phyloP scores from a whole-genome alignment of 1,140 invertebrate species.

The Sarcophaga peregrina region DNA sequence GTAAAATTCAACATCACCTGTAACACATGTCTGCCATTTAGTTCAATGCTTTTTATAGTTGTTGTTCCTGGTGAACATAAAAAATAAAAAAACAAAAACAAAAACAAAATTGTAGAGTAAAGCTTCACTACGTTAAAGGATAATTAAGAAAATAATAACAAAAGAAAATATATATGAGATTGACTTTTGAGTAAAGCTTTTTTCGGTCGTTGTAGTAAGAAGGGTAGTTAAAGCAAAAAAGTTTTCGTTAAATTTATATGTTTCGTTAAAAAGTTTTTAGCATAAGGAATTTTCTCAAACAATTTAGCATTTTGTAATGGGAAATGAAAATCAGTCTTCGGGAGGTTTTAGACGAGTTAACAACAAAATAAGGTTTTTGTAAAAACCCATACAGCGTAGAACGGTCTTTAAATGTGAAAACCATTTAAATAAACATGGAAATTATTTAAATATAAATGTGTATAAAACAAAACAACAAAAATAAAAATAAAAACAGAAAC shows the following conservation, averaged over 20 bases:
- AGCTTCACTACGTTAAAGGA: neutral
- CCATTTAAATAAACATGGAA: neutral
- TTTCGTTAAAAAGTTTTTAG: conserved; percentile 44
- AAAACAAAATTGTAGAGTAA: neutral
- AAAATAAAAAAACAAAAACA: too few species aligned
- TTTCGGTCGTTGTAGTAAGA: neutral
- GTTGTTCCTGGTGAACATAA: neutral
- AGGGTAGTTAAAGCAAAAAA: neutral
- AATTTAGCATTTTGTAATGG: conserved; percentile 8
- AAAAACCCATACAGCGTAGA: neutral
- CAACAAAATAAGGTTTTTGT: conserved; percentile 1
- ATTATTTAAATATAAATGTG: neutral
- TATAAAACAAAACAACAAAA: neutral
- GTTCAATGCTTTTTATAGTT: neutral
- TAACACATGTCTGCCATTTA: conserved; percentile 18
- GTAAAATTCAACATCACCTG: conserved; percentile 12
- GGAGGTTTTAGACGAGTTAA: conserved; percentile 46
- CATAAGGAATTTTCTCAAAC: neutral
- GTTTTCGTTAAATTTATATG: neutral
- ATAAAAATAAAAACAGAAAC: conserved; percentile 15
- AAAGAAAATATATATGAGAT: neutral
- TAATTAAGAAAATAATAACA: conserved; percentile 1
- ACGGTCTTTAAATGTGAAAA: neutral
- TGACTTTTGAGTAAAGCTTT: conserved; percentile 30
- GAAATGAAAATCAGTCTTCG: conserved; percentile 45